Base-by-base conservation (phyloP, 2,113 vertebrate genomes). In the Boleophthalmus pectinirostris region DNA sequence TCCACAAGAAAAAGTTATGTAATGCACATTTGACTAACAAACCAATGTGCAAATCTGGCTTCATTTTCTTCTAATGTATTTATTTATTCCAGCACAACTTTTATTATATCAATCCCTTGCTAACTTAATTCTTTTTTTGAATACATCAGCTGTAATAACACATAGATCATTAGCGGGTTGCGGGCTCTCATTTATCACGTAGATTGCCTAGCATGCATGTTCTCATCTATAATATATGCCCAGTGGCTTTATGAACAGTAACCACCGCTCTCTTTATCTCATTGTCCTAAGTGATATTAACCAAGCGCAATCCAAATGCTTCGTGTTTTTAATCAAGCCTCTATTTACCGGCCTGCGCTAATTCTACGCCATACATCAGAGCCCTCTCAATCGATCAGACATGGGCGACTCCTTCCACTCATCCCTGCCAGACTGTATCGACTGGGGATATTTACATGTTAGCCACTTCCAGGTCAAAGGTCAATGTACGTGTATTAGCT, bases 211-310 rank as follows among this genome's bases (percentile, higher is more conserved):
- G 75, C 60, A 66, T 68, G 72, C 78, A 69, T 70, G 73, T 81
- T 78, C 73, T 63, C 81, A 70, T 80, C 46, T 45, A 23, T 84
- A 81, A 88, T 88, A 84, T 87, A 84, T 77, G 80, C 78, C 75
- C 54, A 38, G 68, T 1, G 63, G 79, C 53, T 47, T 79, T 88
- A 84, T 85, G 78, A 87, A 77, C 67, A 77, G 78, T 75, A 77
- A 78, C 81, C 81, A 54, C 75, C 80, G 78, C 73, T 78, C 73
- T 78, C 60, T 64, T 60, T 71, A 67, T 80, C 66, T 74, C 78
- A 57, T 81, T 68, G 51, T 72, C 81, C 79, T 89, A 90, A 90
- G 88, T 90, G 80, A 84, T 85, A 86, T 86, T 74, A 90, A 84
- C 87, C 78, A 82, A 88, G 79, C 54, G 35, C 63, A 69, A 80